Conservation (phyloP, 1,140 invertebrate species). For the Bombus difficillimus region DNA sequence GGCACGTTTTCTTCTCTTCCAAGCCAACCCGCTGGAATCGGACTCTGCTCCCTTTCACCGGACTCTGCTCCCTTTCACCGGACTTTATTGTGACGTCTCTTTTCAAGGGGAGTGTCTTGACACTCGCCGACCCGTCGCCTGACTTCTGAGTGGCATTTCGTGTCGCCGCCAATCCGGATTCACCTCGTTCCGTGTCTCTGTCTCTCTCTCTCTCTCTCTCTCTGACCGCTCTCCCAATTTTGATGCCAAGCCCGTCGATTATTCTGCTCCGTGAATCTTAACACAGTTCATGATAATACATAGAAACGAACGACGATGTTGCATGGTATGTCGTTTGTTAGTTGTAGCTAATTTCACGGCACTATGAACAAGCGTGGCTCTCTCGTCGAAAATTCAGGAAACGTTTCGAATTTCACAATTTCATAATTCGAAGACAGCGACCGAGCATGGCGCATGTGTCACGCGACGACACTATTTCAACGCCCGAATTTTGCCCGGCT, state of each 20-base stretch:
- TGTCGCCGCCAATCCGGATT: neutral
- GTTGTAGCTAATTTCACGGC: neutral
- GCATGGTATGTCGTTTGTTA: neutral
- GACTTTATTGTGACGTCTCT: constrained; percentile 17
- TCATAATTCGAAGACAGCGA: neutral
- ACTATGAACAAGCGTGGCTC: neutral
- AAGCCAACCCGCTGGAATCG: neutral
- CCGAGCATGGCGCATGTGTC: neutral
- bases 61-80: neutral
- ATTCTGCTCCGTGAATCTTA: neutral
- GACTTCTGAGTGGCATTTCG: neutral
- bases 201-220: too few relatives aligned
- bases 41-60: neutral
- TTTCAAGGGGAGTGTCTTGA: neutral
- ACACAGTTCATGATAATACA: neutral
- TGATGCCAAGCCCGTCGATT: neutral
- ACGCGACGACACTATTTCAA: neutral
- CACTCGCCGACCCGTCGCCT: neutral
- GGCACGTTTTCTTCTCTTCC: neutral
- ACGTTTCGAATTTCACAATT: neutral
- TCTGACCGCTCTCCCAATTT: neutral
- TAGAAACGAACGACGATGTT: neutral
- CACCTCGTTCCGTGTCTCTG: neutral
- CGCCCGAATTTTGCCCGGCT: neutral
- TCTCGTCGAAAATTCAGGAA: too few relatives aligned